phyloP scores from a whole-genome alignment of 1,140 invertebrate species.

The Leguminivora glycinivorella region DNA sequence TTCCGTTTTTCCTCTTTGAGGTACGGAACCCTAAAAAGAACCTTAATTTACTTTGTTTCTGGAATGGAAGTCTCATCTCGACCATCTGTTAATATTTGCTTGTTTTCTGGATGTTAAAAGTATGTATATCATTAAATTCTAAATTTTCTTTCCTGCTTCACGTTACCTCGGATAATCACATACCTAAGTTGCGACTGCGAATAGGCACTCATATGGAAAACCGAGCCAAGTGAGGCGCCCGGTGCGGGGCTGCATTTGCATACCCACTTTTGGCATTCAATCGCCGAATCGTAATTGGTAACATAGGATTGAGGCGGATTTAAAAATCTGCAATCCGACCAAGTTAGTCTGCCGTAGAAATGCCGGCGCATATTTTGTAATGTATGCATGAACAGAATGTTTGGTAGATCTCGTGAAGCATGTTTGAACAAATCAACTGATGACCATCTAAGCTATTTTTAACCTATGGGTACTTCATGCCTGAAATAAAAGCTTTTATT shows the following conservation, averaged over 20 bases:
- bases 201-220: slow-evolving; percentile 7
- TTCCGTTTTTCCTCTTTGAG: too few species aligned
- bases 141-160: slow-evolving; percentile 6
- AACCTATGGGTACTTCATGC: too few species aligned
- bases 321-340: slow-evolving; percentile 6
- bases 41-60: too few species aligned
- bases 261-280: slow-evolving; percentile 28
- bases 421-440: too few species aligned
- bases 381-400: not conserved
- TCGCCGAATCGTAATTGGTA: slow-evolving; percentile 24
- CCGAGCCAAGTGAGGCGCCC: slow-evolving; percentile 2
- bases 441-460: too few species aligned
- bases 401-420: not conserved
- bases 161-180: not conserved
- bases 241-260: slow-evolving; percentile 19
- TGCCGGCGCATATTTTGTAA: not conserved
- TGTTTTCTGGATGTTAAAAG: too few species aligned
- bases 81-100: too few species aligned
- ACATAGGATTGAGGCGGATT: slow-evolving; percentile 22
- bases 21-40: too few species aligned
- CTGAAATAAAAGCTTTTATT: too few species aligned
- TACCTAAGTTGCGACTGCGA: not conserved
- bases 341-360: not conserved
- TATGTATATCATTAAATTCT: too few species aligned
- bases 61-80: too few species aligned